Conservation (phyloP, 2,888 invertebrate genomes). For the Brachypalpus laphriformis region DNA sequence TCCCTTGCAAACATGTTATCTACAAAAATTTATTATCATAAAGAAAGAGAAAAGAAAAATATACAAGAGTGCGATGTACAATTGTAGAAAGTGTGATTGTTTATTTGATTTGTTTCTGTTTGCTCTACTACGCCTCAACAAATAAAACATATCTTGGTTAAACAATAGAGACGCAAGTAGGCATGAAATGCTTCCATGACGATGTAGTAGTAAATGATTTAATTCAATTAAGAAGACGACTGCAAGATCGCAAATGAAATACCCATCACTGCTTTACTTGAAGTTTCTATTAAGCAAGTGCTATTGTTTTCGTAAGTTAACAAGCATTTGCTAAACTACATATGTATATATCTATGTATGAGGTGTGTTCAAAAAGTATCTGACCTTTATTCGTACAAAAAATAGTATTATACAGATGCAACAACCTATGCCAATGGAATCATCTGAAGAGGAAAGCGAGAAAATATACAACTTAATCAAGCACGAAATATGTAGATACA, state of each 20-base stretch:
- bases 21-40: conserved; percentile 5
- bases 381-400: no score
- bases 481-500: no score
- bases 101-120: background rate
- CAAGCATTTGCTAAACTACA: background rate
- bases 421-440: no score
- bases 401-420: no score
- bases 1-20: background rate
- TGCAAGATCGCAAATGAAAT: background rate
- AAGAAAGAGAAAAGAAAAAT: background rate
- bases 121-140: background rate
- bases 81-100: conserved; percentile 13
- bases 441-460: no score
- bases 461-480: no score
- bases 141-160: background rate
- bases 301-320: background rate
- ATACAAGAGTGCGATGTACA: background rate
- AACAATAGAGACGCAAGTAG: background rate
- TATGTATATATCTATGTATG: no score
- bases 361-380: no score
- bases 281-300: background rate
- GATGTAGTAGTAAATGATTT: background rate
- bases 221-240: background rate
- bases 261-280: background rate
- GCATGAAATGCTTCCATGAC: background rate